A percentile compares a stretch with the other conserved stretches of the same genome.
Conservation (phyloP, 2,113 vertebrate species). For the Genyomyrus donnyi region DNA sequence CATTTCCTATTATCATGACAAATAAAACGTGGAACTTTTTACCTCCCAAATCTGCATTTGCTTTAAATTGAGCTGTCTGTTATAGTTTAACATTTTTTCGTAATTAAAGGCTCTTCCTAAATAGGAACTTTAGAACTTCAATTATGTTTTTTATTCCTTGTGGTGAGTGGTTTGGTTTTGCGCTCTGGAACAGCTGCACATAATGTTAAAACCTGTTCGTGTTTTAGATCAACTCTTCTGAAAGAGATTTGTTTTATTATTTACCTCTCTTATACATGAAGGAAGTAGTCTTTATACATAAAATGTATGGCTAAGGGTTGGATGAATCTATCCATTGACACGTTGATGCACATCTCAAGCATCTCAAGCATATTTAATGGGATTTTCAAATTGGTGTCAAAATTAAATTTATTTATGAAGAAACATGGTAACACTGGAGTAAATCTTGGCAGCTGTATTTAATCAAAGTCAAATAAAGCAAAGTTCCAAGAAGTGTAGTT, state of each 20-base stretch:
- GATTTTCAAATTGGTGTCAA: background rate
- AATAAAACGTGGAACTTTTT: background rate
- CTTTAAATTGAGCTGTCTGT: conserved; percentile 11
- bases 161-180: conserved; percentile 17
- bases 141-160: conserved; percentile 19
- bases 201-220: conserved; percentile 10
- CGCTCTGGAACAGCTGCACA: conserved; percentile 1
- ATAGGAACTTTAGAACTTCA: conserved; percentile 15
- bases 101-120: conserved; percentile 21
- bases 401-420: background rate
- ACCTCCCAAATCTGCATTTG: background rate
- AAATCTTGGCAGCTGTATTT: background rate
- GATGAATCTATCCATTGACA: background rate
- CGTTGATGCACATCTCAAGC: background rate
- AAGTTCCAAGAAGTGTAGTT: background rate
- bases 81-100: conserved; percentile 7
- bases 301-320: background rate
- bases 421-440: background rate
- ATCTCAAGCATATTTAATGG: background rate
- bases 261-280: background rate
- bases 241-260: background rate
- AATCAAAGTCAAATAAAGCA: background rate
- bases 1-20: background rate
- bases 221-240: conserved; percentile 9
- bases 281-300: background rate